phyloP scores from a whole-genome alignment of 2,888 invertebrate species.

The Drosophila trichaetosa region DNA sequence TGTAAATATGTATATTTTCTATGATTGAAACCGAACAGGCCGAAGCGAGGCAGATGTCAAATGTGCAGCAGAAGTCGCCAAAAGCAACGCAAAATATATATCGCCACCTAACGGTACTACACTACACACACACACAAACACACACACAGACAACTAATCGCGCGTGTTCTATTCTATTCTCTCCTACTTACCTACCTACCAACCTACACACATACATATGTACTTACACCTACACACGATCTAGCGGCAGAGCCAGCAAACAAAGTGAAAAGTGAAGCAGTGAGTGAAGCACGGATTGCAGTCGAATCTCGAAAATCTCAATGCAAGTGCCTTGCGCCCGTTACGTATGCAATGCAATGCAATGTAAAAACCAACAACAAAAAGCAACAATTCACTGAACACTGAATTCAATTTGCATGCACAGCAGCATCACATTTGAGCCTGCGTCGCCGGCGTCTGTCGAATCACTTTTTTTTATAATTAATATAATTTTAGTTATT shows the following conservation, averaged over 20 bases:
- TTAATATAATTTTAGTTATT: slow-evolving; percentile 73
- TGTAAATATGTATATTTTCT: not conserved
- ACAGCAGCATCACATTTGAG: slow-evolving; percentile 47
- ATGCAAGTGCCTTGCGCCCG: slow-evolving; percentile 39
- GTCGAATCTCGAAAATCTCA: slow-evolving; percentile 24
- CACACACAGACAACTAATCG: slow-evolving; percentile 2
- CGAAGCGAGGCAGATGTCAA: slow-evolving; percentile 54
- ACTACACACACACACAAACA: not conserved
- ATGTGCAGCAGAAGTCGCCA: slow-evolving; percentile 27
- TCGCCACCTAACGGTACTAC: slow-evolving; percentile 24
- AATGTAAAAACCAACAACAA: slow-evolving; percentile 12
- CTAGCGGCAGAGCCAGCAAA: slow-evolving; percentile 21
- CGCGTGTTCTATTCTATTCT: slow-evolving; percentile 8
- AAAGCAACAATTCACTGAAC: slow-evolving; percentile 15
- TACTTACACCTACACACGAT: slow-evolving; percentile 21
- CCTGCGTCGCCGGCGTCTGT: slow-evolving; percentile 54
- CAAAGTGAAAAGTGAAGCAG: not conserved
- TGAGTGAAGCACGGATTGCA: not conserved
- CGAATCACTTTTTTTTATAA: slow-evolving; percentile 57
- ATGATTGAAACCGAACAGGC: slow-evolving; percentile 19
- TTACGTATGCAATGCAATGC: slow-evolving; percentile 38
- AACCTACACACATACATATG: not conserved
- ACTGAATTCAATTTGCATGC: slow-evolving; percentile 12
- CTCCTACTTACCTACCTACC: not conserved
- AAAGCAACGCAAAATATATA: slow-evolving; percentile 20